Evolutionary conservation across 2,888 invertebrate genomes (phyloP).

Genomic region (Callyntrura sp.): DNA sequence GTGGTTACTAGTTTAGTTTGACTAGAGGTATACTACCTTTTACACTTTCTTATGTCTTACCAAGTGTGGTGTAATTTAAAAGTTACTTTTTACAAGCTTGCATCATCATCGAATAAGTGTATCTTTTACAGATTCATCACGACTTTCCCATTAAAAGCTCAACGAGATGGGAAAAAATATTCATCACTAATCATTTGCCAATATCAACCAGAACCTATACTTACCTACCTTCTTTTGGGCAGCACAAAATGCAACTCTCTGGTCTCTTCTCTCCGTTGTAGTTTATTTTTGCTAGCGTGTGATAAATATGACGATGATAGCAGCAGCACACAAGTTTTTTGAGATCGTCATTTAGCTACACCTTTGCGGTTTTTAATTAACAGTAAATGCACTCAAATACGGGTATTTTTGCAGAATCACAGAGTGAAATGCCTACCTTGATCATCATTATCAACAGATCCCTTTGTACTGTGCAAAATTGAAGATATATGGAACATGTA

Average conservation of each 20-base stretch:
- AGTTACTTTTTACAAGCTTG: constrained; percentile 45
- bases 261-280: neutral
- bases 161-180: constrained; percentile 42
- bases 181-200: constrained; percentile 52
- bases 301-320: neutral
- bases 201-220: too few relatives aligned
- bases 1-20: neutral
- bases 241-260: constrained; percentile 11
- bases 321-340: constrained; percentile 28
- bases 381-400: constrained; percentile 38
- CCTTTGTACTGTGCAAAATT: neutral
- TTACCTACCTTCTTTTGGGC: neutral
- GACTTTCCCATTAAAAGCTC: constrained; percentile 69
- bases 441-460: neutral
- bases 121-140: constrained; percentile 73
- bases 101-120: constrained; percentile 16
- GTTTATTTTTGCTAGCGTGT: constrained; percentile 21
- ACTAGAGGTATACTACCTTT: neutral
- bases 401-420: constrained; percentile 32
- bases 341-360: constrained; percentile 55
- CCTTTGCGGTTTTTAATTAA: constrained; percentile 73
- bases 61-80: constrained; percentile 40
- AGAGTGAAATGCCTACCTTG: constrained; percentile 3
- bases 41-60: neutral
- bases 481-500: neutral